These are phyloP conservation scores for Callithrix jacchus DNA, from an alignment of 2,113 vertebrate genomes.

Conservation along the genomic window DNA sequence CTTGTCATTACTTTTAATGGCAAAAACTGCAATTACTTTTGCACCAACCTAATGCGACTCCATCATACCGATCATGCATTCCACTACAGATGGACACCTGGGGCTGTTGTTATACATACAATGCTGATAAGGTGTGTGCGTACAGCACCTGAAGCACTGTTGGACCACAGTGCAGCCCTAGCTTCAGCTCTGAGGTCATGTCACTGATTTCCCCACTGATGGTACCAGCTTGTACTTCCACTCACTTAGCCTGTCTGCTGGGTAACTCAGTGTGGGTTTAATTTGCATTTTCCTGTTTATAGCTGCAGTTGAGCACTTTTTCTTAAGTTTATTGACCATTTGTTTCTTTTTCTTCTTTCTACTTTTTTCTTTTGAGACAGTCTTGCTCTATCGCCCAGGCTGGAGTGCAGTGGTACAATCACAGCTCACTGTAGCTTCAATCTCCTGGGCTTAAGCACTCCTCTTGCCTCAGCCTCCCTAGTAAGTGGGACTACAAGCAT, in stretches of 20 bases:
- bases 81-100: not conserved
- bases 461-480: no score
- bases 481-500: no score
- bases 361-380: no score
- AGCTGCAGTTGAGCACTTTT: not conserved
- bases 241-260: accelerated
- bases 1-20: no score
- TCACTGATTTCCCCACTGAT: not conserved
- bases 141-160: accelerated
- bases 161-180: not conserved
- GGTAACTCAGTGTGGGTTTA: not conserved
- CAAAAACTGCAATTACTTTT: no score
- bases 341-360: not conserved
- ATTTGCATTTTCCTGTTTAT: not conserved
- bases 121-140: not conserved
- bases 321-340: not conserved
- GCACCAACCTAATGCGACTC: no score
- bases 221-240: not conserved
- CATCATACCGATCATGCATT: not conserved
- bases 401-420: no score
- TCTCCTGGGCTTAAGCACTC: no score
- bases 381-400: no score
- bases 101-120: not conserved
- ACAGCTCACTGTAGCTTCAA: no score
- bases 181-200: not conserved